phyloP scores from a whole-genome alignment of 2,888 invertebrate genomes.

The Agrochola circellaris region DNA sequence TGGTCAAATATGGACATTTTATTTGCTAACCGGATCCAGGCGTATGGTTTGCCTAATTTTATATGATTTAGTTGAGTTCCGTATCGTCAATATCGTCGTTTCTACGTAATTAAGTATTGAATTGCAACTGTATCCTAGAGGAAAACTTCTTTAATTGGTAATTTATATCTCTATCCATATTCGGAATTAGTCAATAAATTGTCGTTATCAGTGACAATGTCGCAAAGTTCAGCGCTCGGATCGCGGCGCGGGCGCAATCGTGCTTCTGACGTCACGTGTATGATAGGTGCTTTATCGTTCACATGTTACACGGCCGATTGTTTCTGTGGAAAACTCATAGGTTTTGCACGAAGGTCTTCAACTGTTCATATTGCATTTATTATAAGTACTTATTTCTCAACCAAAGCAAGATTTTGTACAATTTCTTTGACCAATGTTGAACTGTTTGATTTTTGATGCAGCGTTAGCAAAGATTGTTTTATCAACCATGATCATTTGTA shows the following conservation, averaged over 20 bases:
- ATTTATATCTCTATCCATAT: slow-evolving; percentile 66
- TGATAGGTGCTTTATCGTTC: slow-evolving; percentile 82
- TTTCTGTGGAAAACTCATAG: slow-evolving; percentile 75
- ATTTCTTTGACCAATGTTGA: not conserved
- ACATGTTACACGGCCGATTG: slow-evolving; percentile 71
- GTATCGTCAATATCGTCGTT: not conserved
- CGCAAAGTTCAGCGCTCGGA: slow-evolving; percentile 83
- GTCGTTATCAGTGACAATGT: slow-evolving; percentile 84
- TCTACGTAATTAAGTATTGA: not conserved
- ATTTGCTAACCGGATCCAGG: too few relatives aligned
- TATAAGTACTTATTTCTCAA: not conserved
- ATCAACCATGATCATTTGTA: not conserved
- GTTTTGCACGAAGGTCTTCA: slow-evolving; percentile 47
- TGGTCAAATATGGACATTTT: not conserved
- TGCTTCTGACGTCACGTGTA: slow-evolving; percentile 82
- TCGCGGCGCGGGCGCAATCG: slow-evolving; percentile 73
- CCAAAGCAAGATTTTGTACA: not conserved
- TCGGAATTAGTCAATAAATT: slow-evolving; percentile 79
- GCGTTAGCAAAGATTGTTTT: not conserved
- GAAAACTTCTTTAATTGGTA: slow-evolving; percentile 49
- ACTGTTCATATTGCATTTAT: slow-evolving; percentile 1
- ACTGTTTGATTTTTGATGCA: not conserved
- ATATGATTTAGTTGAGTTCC: not conserved
- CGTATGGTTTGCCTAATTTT: not conserved
- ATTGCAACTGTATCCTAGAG: slow-evolving; percentile 24